A percentile compares a stretch with the other conserved stretches of the same genome.
phyloP scores from a whole-genome alignment of 2,113 vertebrate genomes.

The Rhagologus leucostigma region DNA sequence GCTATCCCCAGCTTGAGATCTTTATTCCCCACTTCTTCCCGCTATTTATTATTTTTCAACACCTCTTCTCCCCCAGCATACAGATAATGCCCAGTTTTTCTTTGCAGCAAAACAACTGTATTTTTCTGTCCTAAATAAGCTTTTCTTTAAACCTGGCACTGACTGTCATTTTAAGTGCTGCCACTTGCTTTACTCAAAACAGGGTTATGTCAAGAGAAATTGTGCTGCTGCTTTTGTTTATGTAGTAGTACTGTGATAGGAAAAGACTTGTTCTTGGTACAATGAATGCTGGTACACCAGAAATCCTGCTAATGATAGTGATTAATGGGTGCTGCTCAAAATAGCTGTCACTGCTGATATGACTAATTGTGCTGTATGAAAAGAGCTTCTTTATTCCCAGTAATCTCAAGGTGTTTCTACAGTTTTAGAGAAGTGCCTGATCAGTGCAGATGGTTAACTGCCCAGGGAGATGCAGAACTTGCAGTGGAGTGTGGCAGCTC shows the following conservation, averaged over 20 bases:
- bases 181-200: neutral
- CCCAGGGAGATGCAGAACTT: neutral
- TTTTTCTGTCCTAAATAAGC: neutral
- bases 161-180: neutral
- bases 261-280: conserved; percentile 29
- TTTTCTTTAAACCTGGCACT: neutral
- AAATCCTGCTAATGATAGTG: conserved; percentile 53
- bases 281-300: conserved; percentile 29
- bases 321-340: conserved; percentile 48
- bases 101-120: neutral
- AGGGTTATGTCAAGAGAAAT: neutral
- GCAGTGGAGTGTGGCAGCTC: neutral
- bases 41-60: neutral
- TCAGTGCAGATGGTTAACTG: neutral
- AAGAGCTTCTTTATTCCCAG: conserved; percentile 7
- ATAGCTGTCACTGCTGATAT: conserved; percentile 13
- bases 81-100: neutral
- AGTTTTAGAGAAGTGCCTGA: neutral
- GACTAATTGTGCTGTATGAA: conserved; percentile 19
- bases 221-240: conserved; percentile 37
- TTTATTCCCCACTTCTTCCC: neutral
- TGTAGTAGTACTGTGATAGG: conserved; percentile 5
- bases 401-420: conserved; percentile 6
- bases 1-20: neutral
- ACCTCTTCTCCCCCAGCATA: neutral